These are phyloP conservation scores for Pycnonotus jocosus DNA, from an alignment of 2,113 vertebrate genomes.

Conservation along the genomic window DNA sequence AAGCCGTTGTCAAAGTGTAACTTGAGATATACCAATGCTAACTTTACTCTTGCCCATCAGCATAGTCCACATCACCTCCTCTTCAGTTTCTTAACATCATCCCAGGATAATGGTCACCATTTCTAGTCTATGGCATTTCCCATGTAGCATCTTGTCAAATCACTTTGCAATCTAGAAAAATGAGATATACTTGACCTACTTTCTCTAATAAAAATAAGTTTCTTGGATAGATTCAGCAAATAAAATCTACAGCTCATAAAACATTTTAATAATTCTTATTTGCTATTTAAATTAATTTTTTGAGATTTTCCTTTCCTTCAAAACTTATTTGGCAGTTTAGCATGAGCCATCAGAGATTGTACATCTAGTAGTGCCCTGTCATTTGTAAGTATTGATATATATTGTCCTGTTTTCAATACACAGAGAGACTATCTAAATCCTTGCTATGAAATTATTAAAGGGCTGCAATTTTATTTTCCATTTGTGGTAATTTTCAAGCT, in stretches of 20 bases:
- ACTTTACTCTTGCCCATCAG: not conserved
- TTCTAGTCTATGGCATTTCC: not conserved
- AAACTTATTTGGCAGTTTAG: not conserved
- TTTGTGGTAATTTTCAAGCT: not conserved
- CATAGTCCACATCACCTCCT: not conserved
- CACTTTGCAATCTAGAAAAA: not conserved
- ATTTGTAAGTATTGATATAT: not conserved
- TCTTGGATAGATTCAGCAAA: not conserved
- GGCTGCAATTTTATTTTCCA: not conserved
- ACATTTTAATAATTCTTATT: not conserved
- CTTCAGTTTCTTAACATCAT: not conserved
- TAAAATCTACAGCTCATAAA: not conserved
- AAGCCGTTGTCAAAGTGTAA: not conserved
- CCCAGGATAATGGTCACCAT: not conserved
- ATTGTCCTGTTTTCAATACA: not conserved
- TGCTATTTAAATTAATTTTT: not conserved
- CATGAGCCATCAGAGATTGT: not conserved
- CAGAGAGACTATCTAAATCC: not conserved
- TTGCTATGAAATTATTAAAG: not conserved
- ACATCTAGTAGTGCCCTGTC: not conserved
- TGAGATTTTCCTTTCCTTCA: not conserved
- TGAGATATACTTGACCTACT: not conserved
- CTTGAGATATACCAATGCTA: not conserved
- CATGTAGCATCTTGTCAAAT: not conserved
- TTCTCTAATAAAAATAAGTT: not conserved